These are phyloP conservation scores for Hypomecis punctinalis DNA, from an alignment of 2,888 invertebrate genomes.

Conservation along the genomic window DNA sequence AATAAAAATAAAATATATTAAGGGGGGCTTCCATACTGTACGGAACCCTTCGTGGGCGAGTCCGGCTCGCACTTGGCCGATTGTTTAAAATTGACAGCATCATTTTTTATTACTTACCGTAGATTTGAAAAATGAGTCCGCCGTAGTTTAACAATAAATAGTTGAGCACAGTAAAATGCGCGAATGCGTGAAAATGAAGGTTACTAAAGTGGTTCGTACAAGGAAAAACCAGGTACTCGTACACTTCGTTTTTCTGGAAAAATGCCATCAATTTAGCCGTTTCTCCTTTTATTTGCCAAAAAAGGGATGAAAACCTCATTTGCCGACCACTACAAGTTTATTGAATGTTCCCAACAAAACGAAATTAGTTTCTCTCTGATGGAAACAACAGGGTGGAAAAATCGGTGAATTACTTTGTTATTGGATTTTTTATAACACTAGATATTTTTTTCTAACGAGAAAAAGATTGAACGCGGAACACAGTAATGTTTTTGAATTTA, in stretches of 20 bases:
- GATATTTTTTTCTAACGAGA: no score
- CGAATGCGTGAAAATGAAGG: neutral
- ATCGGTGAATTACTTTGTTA: constrained; percentile 25
- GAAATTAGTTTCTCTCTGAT: constrained; percentile 29
- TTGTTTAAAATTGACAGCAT: no score
- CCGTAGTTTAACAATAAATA: no score
- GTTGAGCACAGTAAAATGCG: no score
- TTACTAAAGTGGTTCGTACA: constrained; percentile 7
- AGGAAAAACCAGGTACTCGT: constrained; percentile 1
- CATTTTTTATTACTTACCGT: no score
- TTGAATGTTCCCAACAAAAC: constrained; percentile 34
- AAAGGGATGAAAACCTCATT: constrained; percentile 41
- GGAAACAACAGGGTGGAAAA: constrained; percentile 31
- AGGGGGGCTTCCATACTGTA: no score
- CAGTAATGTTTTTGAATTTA: no score
- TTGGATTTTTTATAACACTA: constrained; percentile 20
- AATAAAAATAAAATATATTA: no score
- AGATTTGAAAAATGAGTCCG: no score
- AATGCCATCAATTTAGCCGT: constrained; percentile 13
- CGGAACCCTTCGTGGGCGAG: no score
- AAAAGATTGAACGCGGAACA: no score
- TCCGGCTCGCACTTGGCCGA: no score
- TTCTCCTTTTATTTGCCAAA: constrained; percentile 26
- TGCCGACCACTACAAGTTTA: constrained; percentile 38
- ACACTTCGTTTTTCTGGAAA: neutral